These are phyloP conservation scores for Pyrrhosoma nymphula DNA, from an alignment of 2,888 invertebrate genomes.

Conservation along the genomic window DNA sequence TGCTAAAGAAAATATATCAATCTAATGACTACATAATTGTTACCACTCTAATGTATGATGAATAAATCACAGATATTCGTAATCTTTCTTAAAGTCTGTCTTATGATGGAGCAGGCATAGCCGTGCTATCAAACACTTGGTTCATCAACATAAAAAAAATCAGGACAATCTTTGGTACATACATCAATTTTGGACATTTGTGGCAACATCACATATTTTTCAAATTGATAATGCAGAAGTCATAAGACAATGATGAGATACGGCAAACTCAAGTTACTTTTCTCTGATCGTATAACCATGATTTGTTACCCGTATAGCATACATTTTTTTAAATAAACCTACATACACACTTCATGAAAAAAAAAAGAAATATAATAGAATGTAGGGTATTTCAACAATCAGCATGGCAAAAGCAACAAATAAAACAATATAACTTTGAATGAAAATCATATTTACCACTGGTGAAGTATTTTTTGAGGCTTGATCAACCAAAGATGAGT, in stretches of 20 bases:
- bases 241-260: slow-evolving; percentile 38
- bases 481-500: not conserved
- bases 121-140: not conserved
- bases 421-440: not conserved
- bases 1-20: slow-evolving; percentile 30
- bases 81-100: slow-evolving; percentile 59
- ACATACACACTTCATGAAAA: slow-evolving; percentile 4
- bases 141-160: slow-evolving; percentile 44
- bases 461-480: slow-evolving; percentile 24
- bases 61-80: slow-evolving; percentile 65
- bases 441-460: slow-evolving; percentile 28
- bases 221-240: slow-evolving; percentile 12
- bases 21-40: slow-evolving; percentile 47
- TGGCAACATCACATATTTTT: slow-evolving; percentile 43
- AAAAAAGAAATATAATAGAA: slow-evolving; percentile 40
- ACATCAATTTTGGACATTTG: slow-evolving; percentile 45
- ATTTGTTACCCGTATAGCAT: slow-evolving; percentile 62
- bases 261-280: slow-evolving; percentile 33
- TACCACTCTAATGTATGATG: slow-evolving; percentile 64
- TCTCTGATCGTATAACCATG: slow-evolving; percentile 9
- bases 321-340: not conserved
- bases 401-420: slow-evolving; percentile 17
- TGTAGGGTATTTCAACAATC: slow-evolving; percentile 12
- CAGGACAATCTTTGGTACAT: slow-evolving; percentile 32
- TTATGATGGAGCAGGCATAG: slow-evolving; percentile 37